Evolutionary conservation across 2,113 vertebrate genomes (phyloP).

Genomic region (Harpagus bidentatus): DNA sequence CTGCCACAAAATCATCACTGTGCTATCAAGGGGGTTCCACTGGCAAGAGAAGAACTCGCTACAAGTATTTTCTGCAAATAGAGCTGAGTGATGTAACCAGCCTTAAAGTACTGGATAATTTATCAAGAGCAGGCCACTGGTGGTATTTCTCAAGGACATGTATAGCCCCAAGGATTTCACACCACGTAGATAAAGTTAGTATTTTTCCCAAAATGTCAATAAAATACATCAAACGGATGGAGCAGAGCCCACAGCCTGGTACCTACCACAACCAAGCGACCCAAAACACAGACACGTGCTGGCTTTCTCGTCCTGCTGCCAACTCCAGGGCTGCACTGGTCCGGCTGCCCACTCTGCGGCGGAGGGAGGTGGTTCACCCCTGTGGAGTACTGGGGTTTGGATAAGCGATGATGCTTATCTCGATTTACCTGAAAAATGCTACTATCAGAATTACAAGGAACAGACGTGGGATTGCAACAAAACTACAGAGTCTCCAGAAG

Average conservation of each 20-base stretch:
- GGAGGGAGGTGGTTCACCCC: neutral
- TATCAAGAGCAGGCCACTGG: neutral
- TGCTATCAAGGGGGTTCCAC: neutral
- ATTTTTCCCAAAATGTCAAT: neutral
- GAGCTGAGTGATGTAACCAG: neutral
- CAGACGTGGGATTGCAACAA: neutral
- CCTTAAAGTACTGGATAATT: neutral
- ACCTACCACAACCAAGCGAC: rapidly evolving
- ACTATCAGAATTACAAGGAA: neutral
- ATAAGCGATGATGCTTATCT: too few species aligned
- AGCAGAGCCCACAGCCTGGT: neutral
- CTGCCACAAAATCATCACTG: too few species aligned
- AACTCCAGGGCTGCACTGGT: neutral
- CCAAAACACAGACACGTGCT: rapidly evolving
- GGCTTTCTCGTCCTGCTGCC: neutral
- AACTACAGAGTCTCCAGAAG: neutral
- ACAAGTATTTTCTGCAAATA: neutral
- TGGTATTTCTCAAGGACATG: neutral
- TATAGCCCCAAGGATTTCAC: neutral
- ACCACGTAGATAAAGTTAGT: rapidly evolving
- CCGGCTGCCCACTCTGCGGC: neutral
- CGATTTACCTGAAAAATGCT: neutral
- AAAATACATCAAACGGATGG: neutral
- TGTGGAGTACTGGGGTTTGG: neutral
- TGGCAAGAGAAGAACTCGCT: neutral